phyloP scores from a whole-genome alignment of 2,888 invertebrate species.

The Strigamia maritima region DNA sequence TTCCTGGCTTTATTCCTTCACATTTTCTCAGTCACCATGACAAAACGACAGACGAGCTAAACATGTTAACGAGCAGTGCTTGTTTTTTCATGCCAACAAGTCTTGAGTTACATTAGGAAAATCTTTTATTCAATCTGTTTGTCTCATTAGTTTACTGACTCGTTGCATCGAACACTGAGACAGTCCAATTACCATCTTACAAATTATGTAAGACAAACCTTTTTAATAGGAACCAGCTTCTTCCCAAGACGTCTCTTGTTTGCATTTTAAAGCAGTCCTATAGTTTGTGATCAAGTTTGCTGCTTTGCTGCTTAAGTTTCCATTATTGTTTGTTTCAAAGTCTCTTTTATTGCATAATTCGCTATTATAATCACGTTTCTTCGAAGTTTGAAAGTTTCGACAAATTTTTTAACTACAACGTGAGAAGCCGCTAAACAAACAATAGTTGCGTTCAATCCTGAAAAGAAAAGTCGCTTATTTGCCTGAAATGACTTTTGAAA shows the following conservation, averaged over 20 bases:
- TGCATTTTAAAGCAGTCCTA: neutral
- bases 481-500: no score
- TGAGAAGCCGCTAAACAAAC: no score
- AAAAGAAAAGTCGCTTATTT: no score
- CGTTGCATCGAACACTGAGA: neutral
- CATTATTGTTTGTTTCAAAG: neutral
- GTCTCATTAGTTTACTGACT: neutral
- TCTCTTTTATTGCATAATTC: no score
- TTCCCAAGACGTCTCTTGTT: neutral
- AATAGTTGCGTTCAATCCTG: no score
- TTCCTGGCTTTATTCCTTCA: no score
- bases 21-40: no score
- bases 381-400: no score
- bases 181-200: conserved; percentile 5
- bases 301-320: neutral
- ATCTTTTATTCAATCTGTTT: conserved; percentile 6
- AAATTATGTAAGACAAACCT: neutral
- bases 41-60: neutral
- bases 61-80: neutral
- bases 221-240: neutral
- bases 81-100: neutral
- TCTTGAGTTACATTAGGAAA: neutral
- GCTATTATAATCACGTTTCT: no score
- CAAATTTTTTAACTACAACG: no score
- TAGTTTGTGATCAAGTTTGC: neutral